Conservation (phyloP, 2,888 invertebrate genomes). For the Zaprionus bogoriensis region DNA sequence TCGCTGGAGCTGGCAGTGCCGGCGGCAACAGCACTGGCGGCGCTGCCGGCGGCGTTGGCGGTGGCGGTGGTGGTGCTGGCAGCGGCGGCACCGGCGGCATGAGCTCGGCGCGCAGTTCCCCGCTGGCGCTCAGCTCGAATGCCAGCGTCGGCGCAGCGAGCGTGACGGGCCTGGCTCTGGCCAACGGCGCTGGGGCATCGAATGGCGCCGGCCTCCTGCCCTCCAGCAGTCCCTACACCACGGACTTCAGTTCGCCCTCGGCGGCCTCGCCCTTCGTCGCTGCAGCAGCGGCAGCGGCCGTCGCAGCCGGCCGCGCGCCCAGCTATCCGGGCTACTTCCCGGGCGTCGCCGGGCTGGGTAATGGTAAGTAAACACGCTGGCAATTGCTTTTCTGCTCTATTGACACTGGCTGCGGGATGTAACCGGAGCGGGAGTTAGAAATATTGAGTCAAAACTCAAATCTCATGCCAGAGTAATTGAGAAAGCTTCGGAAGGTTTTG, state of each 20-base stretch:
- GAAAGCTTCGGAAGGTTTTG: too few species aligned
- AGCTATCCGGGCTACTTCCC: constrained; percentile 82
- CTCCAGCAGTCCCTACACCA: constrained; percentile 81
- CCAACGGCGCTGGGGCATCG: constrained; percentile 75
- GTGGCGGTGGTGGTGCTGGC: constrained; percentile 53
- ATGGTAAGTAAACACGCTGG: constrained; percentile 66
- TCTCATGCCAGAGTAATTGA: too few species aligned
- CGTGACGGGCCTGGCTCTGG: constrained; percentile 73
- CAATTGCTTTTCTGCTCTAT: not conserved
- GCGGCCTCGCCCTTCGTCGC: constrained; percentile 81
- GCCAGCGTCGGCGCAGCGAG: constrained; percentile 76
- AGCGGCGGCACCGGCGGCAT: constrained; percentile 70
- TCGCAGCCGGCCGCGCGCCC: constrained; percentile 69
- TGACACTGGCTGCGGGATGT: not conserved
- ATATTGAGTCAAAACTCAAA: too few species aligned
- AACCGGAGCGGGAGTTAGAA: too few species aligned
- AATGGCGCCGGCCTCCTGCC: constrained; percentile 77
- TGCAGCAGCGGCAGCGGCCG: constrained; percentile 79
- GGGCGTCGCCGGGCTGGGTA: constrained; percentile 75
- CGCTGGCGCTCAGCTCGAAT: constrained; percentile 80
- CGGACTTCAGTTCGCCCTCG: constrained; percentile 81
- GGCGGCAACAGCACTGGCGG: constrained; percentile 48
- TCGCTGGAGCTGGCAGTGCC: constrained; percentile 58
- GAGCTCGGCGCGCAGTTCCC: constrained; percentile 82
- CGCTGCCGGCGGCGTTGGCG: constrained; percentile 58